Conservation (phyloP, 2,113 vertebrate species). For the Python bivittatus region DNA sequence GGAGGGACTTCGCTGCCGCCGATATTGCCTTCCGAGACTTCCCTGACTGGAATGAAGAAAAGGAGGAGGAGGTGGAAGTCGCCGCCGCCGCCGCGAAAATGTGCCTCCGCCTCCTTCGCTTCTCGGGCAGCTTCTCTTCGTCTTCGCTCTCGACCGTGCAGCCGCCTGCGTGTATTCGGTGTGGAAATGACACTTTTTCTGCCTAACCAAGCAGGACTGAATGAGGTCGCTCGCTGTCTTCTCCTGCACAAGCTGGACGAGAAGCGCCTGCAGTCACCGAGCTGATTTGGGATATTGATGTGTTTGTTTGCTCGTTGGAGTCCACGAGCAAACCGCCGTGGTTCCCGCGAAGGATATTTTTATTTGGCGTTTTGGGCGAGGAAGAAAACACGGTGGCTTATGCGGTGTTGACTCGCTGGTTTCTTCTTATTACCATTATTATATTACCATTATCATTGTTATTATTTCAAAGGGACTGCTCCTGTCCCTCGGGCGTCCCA, state of each 20-base stretch:
- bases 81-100: conserved; percentile 31
- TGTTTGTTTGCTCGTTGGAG: not conserved
- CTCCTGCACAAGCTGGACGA: conserved; percentile 37
- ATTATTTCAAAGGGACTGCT: conserved; percentile 44
- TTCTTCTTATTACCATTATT: not conserved
- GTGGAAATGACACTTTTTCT: conserved; percentile 59
- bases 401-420: conserved; percentile 34
- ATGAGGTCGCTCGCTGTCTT: conserved; percentile 60
- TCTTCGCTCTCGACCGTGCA: conserved; percentile 21
- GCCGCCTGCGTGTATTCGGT: conserved; percentile 50
- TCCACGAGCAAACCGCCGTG: too few species aligned
- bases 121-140: conserved; percentile 48
- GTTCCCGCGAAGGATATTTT: not conserved
- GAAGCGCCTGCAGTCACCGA: conserved; percentile 12
- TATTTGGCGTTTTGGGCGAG: not conserved
- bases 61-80: conserved; percentile 53
- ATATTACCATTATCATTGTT: not conserved
- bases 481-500: conserved; percentile 14
- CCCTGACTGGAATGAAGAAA: conserved; percentile 67
- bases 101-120: conserved; percentile 29
- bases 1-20: not conserved
- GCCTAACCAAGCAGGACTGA: conserved; percentile 69
- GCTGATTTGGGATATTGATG: conserved; percentile 43
- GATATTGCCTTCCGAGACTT: conserved; percentile 46
- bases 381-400: conserved; percentile 41